Conservation (phyloP, 2,797 vertebrate genomes). For the Meriones psammophilus region DNA sequence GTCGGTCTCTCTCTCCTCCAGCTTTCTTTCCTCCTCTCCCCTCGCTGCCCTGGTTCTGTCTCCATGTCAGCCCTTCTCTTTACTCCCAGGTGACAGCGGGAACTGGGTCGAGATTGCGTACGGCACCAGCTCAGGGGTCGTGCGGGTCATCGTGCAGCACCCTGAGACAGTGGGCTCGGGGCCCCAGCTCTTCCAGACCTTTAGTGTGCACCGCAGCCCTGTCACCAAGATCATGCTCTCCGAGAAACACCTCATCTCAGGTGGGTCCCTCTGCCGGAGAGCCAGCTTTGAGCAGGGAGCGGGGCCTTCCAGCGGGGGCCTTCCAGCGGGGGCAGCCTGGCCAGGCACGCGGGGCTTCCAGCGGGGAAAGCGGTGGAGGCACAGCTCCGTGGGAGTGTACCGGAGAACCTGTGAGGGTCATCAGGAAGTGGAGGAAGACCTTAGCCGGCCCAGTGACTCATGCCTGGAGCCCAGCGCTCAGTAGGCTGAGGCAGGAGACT, state of each 20-base stretch:
- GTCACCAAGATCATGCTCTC: constrained; percentile 97
- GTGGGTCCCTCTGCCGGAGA: constrained; percentile 70
- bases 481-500: background rate
- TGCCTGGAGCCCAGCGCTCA: background rate
- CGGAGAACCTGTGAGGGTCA: background rate
- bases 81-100: constrained; percentile 92
- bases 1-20: background rate
- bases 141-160: constrained; percentile 96
- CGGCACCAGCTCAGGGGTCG: constrained; percentile 94
- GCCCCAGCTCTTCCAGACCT: constrained; percentile 97
- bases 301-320: background rate
- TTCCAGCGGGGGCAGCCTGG: too few relatives aligned
- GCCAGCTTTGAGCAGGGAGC: background rate
- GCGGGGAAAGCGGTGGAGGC: background rate
- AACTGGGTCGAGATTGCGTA: constrained; percentile 98
- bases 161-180: constrained; percentile 95
- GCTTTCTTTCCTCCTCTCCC: rapidly evolving
- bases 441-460: background rate
- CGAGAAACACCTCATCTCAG: constrained; percentile 94
- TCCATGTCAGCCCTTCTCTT: background rate
- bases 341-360: background rate
- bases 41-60: background rate
- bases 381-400: too few relatives aligned
- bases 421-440: too few relatives aligned
- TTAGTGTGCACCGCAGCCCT: constrained; percentile 95